phyloP scores from a whole-genome alignment of 2,888 invertebrate genomes.

The Dryomyza anilis region DNA sequence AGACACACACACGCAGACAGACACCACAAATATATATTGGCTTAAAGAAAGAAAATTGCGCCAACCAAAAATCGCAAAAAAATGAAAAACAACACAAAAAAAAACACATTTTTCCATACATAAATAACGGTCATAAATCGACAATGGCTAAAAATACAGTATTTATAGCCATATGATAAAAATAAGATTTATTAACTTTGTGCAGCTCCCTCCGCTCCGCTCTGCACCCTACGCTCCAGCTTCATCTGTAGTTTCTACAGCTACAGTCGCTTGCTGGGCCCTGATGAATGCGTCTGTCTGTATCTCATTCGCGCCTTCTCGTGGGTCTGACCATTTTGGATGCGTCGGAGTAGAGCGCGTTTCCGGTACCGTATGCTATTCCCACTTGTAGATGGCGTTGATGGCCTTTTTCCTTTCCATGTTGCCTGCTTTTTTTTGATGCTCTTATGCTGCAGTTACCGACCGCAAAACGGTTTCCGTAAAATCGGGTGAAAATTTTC shows the following conservation, averaged over 20 bases:
- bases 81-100: constrained; percentile 7
- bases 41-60: not conserved
- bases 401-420: constrained; percentile 30
- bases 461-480: constrained; percentile 6
- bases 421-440: not conserved
- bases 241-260: constrained; percentile 21
- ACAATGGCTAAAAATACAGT: constrained; percentile 62
- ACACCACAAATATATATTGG: not conserved
- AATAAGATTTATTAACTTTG: constrained; percentile 62
- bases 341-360: not conserved
- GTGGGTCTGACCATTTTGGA: no score
- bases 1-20: not conserved
- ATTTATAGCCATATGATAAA: constrained; percentile 62
- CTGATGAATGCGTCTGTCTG: not conserved
- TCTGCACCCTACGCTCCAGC: no score
- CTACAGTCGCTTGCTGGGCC: not conserved
- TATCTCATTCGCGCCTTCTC: not conserved
- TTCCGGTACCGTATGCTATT: constrained; percentile 23
- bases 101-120: constrained; percentile 49
- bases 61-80: not conserved
- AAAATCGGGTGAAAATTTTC: not conserved
- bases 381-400: constrained; percentile 34
- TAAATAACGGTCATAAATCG: constrained; percentile 63
- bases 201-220: no score
- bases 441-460: not conserved